Conservation (phyloP, 2,888 invertebrate genomes). For the Eurois occulta region DNA sequence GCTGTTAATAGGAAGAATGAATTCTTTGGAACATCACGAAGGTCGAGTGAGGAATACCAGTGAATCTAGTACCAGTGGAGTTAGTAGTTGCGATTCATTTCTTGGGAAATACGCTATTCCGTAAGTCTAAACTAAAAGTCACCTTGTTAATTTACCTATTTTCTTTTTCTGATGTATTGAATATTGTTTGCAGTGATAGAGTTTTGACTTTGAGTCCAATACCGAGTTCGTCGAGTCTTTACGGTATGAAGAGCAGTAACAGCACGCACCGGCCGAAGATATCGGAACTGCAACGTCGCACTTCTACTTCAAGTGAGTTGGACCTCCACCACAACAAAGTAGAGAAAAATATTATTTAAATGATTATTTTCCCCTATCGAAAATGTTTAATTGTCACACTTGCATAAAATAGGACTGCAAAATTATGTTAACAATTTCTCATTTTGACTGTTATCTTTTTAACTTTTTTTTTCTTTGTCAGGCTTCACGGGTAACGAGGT, state of each 20-base stretch:
- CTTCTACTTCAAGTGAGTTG: constrained; percentile 90
- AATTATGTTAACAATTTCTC: neutral
- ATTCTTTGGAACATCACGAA: constrained; percentile 85
- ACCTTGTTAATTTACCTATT: neutral
- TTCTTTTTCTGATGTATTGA: constrained; percentile 11
- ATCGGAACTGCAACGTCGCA: constrained; percentile 88
- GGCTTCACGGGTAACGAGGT: constrained; percentile 90
- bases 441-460: neutral
- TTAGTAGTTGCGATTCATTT: constrained; percentile 95
- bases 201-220: constrained; percentile 96
- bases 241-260: constrained; percentile 87
- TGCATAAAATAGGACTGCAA: neutral
- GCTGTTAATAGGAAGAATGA: constrained; percentile 81
- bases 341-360: neutral
- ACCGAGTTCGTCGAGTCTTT: constrained; percentile 95
- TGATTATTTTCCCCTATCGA: neutral
- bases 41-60: constrained; percentile 87
- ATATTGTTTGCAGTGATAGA: constrained; percentile 90
- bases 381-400: neutral
- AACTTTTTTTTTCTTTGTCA: constrained; percentile 53
- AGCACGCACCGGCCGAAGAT: constrained; percentile 84
- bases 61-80: constrained; percentile 95
- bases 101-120: constrained; percentile 91
- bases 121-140: constrained; percentile 77
- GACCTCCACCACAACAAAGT: neutral